These are phyloP conservation scores for Calliphora vomitoria DNA, from an alignment of 2,888 invertebrate genomes.

Conservation along the genomic window DNA sequence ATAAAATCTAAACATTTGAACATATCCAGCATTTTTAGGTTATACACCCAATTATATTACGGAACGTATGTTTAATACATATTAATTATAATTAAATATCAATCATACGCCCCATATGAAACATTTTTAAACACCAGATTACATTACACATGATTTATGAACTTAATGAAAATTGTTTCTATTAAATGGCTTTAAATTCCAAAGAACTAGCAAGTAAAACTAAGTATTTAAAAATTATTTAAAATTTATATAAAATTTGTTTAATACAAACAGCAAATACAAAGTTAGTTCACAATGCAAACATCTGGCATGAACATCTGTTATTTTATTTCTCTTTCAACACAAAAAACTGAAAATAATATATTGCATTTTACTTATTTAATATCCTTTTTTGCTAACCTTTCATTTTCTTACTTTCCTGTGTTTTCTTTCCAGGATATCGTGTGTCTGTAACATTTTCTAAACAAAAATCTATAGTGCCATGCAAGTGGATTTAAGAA, in stretches of 20 bases:
- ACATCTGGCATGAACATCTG: conserved; percentile 45
- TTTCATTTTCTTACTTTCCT: conserved; percentile 2
- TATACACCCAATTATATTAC: neutral
- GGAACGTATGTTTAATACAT: conserved; percentile 6
- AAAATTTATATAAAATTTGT: neutral
- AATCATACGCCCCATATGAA: neutral
- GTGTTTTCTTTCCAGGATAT: conserved; percentile 75
- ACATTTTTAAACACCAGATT: too few species aligned
- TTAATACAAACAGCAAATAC: neutral
- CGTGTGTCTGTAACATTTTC: conserved; percentile 81
- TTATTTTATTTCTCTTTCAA: conserved; percentile 17
- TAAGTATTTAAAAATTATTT: neutral
- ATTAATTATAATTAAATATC: neutral
- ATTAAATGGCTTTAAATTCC: too few species aligned
- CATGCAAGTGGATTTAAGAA: conserved; percentile 85
- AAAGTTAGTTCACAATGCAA: neutral
- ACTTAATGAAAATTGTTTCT: too few species aligned
- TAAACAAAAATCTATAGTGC: conserved; percentile 79
- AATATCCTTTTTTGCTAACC: neutral
- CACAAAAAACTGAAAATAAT: conserved; percentile 24
- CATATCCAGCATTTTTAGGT: too few species aligned
- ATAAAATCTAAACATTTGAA: too few species aligned
- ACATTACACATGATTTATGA: too few species aligned
- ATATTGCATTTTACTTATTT: neutral
- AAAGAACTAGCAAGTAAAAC: too few species aligned